These are phyloP conservation scores for Pterocles gutturalis DNA, from an alignment of 2,113 vertebrate species.

Conservation along the genomic window DNA sequence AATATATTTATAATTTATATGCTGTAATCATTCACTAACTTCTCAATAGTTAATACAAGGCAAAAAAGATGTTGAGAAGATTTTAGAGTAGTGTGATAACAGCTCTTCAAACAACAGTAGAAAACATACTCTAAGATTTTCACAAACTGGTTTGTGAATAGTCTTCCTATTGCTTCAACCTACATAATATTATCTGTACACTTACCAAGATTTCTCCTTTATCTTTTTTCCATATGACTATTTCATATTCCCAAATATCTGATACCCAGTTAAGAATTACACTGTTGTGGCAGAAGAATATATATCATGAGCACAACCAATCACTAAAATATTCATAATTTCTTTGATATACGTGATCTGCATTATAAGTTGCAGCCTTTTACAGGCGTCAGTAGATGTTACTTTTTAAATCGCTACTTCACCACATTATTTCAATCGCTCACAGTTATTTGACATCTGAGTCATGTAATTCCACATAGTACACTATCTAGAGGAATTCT, in stretches of 20 bases:
- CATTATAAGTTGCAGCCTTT: neutral
- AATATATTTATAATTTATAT: neutral
- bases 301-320: neutral
- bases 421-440: slow-evolving; percentile 61
- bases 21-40: neutral
- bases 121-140: neutral
- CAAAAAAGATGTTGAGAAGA: neutral
- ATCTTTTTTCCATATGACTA: neutral
- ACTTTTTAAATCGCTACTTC: slow-evolving; percentile 51
- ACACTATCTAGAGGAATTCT: slow-evolving; percentile 5
- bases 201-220: neutral
- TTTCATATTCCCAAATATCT: neutral
- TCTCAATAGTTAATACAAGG: neutral
- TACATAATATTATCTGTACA: neutral
- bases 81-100: neutral
- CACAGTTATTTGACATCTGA: slow-evolving; percentile 57
- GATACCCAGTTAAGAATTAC: neutral
- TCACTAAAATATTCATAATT: neutral
- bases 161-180: neutral
- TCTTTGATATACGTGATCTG: neutral
- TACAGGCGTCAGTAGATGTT: slow-evolving; percentile 12
- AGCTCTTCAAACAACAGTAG: neutral
- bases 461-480: slow-evolving; percentile 28
- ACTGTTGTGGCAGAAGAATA: neutral
- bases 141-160: neutral